Evolutionary conservation across 1,140 invertebrate species (phyloP).

Genomic region (Drosophila sp.): DNA sequence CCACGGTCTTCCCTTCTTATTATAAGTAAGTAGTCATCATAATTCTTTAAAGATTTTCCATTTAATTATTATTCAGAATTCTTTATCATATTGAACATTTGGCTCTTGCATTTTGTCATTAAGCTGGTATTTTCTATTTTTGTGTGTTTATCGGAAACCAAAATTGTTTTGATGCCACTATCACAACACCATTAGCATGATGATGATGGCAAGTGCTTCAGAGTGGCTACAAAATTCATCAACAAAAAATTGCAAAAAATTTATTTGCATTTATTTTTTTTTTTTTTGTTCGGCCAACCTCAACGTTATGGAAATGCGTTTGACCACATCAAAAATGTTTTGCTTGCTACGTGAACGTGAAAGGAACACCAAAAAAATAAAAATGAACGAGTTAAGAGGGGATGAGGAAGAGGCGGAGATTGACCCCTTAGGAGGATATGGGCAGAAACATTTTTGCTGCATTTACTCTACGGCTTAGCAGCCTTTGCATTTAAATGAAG

Average conservation of each 20-base stretch:
- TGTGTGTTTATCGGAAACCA: background rate
- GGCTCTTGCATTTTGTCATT: too few relatives aligned
- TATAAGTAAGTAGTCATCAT: too few relatives aligned
- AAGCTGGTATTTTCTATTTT: too few relatives aligned
- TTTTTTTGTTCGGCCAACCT: background rate
- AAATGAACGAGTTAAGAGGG: background rate
- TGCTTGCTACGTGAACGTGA: conserved; percentile 30
- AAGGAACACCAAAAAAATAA: background rate
- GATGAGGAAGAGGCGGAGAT: background rate
- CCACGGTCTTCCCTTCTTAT: too few relatives aligned
- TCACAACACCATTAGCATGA: background rate
- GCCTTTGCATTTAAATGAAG: conserved; percentile 64
- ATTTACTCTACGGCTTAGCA: conserved; percentile 51
- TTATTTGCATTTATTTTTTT: conserved; percentile 57
- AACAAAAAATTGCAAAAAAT: conserved; percentile 2
- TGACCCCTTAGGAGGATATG: conserved; percentile 10
- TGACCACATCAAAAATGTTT: conserved; percentile 60
- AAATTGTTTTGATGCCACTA: conserved; percentile 2
- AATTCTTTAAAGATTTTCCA: too few relatives aligned
- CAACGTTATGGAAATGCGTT: conserved; percentile 63
- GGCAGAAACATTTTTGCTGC: conserved; percentile 46
- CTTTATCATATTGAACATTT: too few relatives aligned
- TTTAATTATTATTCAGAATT: too few relatives aligned
- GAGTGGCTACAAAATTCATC: background rate
- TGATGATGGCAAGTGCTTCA: background rate